These are phyloP conservation scores for Thelaira solivaga DNA, from an alignment of 2,888 invertebrate species.

Conservation along the genomic window DNA sequence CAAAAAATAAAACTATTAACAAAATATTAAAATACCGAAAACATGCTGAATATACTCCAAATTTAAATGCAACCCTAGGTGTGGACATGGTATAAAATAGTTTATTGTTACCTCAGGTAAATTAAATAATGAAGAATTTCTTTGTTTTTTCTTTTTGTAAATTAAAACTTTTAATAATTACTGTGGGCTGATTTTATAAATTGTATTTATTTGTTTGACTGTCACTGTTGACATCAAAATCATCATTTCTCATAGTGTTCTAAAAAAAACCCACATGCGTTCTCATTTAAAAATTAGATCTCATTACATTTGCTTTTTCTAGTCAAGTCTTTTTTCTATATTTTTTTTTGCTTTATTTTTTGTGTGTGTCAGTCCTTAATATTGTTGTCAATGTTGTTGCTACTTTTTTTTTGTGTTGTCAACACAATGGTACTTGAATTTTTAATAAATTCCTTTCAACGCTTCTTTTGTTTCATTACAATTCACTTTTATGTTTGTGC, in stretches of 20 bases:
- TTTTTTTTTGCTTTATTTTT: neutral
- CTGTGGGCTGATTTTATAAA: neutral
- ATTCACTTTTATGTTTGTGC: conserved; percentile 34
- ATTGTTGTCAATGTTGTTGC: neutral
- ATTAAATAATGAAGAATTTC: too few relatives aligned
- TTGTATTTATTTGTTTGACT: neutral
- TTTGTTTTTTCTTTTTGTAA: too few relatives aligned
- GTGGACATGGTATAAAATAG: too few relatives aligned
- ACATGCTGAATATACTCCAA: too few relatives aligned
- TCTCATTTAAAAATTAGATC: conserved; percentile 36
- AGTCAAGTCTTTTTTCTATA: neutral
- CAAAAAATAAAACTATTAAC: too few relatives aligned
- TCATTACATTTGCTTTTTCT: conserved; percentile 55
- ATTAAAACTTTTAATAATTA: too few relatives aligned
- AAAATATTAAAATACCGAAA: too few relatives aligned
- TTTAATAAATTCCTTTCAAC: conserved; percentile 70
- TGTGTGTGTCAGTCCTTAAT: neutral
- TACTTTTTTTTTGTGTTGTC: conserved; percentile 65
- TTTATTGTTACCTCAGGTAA: too few relatives aligned
- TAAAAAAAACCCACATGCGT: neutral
- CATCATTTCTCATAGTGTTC: conserved; percentile 45
- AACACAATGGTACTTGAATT: conserved; percentile 71
- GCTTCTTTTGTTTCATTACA: conserved; percentile 62
- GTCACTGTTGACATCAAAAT: conserved; percentile 28
- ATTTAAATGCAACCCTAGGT: too few relatives aligned